Evolutionary conservation across 1,140 invertebrate genomes (phyloP).

Genomic region (Thaumatotibia leucotreta): DNA sequence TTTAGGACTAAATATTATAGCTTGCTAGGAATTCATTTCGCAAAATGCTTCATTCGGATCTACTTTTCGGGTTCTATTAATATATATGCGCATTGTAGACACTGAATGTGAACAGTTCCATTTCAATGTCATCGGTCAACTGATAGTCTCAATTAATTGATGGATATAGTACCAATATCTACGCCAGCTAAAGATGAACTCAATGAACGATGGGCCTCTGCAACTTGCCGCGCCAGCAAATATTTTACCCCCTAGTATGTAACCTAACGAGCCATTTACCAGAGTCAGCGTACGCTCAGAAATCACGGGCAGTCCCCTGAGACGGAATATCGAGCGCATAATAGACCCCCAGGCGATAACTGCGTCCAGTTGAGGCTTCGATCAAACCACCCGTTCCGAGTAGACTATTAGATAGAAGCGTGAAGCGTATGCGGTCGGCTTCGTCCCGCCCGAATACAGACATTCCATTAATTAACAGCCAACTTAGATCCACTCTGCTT

Average conservation of each 20-base stretch:
- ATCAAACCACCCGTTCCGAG: constrained; percentile 9
- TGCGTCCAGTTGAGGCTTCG: constrained; percentile 12
- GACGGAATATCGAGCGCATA: constrained; percentile 8
- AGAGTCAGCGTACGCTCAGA: background rate
- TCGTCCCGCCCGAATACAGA: constrained; percentile 26
- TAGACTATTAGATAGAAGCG: constrained; percentile 13
- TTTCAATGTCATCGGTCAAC: background rate
- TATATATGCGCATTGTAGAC: no score
- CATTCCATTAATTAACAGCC: constrained; percentile 38
- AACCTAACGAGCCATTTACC: constrained; percentile 12
- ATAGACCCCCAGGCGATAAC: constrained; percentile 12
- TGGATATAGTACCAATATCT: background rate
- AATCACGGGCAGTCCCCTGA: background rate
- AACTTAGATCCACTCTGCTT: constrained; percentile 24
- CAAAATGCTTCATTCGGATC: no score
- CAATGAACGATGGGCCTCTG: background rate
- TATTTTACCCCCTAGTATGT: background rate
- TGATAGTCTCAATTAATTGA: background rate
- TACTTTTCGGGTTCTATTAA: no score
- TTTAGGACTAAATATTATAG: no score
- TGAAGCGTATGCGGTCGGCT: constrained; percentile 17
- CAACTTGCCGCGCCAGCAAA: background rate
- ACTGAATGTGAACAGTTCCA: no score
- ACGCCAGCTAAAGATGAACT: background rate
- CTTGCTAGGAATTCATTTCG: no score